phyloP scores from a whole-genome alignment of 1,140 invertebrate species.

The Drosophila pseudoobscura region DNA sequence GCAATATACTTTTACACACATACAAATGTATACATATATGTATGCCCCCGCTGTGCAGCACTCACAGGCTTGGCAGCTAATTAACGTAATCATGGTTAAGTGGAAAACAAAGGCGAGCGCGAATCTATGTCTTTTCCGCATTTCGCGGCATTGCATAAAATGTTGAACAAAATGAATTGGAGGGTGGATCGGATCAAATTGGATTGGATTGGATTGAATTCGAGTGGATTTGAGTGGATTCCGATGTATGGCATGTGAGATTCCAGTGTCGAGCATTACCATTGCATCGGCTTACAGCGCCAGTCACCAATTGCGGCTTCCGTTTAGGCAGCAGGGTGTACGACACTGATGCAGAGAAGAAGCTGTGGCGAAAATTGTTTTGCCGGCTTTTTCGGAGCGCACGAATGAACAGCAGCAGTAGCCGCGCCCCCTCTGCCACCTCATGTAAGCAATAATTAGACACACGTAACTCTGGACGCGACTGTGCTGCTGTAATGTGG shows the following conservation, averaged over 20 bases:
- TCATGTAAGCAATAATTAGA: conserved; percentile 54
- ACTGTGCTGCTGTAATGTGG: conserved; percentile 20
- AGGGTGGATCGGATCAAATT: conserved; percentile 10
- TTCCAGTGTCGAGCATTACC: conserved; percentile 33
- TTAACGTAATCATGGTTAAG: conserved; percentile 43
- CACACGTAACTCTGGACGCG: conserved; percentile 58
- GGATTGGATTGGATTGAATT: conserved; percentile 10
- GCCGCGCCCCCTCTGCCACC: conserved; percentile 22
- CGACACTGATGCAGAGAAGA: conserved; percentile 29
- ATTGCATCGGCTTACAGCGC: conserved; percentile 35
- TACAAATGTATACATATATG: not conserved
- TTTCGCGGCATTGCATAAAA: conserved; percentile 55
- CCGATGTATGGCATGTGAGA: conserved; percentile 29
- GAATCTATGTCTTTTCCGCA: conserved; percentile 66
- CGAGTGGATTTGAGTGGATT: conserved; percentile 19
- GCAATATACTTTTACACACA: conserved; percentile 15
- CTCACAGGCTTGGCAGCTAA: conserved; percentile 23
- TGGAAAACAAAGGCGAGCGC: conserved; percentile 25
- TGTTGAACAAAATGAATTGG: conserved; percentile 45
- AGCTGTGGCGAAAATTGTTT: conserved; percentile 63
- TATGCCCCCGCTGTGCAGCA: not conserved
- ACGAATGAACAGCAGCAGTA: conserved; percentile 47
- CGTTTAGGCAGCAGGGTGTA: conserved; percentile 32
- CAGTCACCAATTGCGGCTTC: conserved; percentile 46
- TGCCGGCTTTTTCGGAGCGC: conserved; percentile 54